Percentiles rank a stretch among this genome's conserved stretches.
Evolutionary conservation across 2,888 invertebrate species (phyloP).

Genomic region (Thelaira solivaga): DNA sequence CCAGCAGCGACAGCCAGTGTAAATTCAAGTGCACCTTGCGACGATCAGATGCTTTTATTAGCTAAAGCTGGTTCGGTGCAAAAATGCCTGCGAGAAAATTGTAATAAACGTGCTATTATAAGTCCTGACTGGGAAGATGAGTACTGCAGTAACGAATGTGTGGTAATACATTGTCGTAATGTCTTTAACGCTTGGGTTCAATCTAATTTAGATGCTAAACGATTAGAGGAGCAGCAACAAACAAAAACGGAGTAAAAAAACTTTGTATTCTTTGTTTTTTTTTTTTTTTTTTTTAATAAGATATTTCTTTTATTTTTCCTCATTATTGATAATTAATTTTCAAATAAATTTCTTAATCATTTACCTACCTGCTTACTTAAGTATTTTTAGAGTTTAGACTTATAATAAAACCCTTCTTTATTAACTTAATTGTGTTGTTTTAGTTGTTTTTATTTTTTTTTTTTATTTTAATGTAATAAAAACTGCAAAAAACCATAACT

Average conservation of each 20-base stretch:
- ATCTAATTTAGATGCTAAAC: constrained; percentile 68
- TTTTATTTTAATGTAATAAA: not conserved
- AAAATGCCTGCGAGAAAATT: constrained; percentile 92
- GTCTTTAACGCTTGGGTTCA: constrained; percentile 79
- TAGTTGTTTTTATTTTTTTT: not conserved
- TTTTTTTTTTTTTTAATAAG: constrained; percentile 11
- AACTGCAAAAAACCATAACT: no score
- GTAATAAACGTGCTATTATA: constrained; percentile 92
- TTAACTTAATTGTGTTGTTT: not conserved
- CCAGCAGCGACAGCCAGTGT: not conserved
- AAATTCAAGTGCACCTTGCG: constrained; percentile 25
- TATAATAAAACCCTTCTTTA: not conserved
- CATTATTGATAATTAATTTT: not conserved
- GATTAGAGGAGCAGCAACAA: constrained; percentile 53
- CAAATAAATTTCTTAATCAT: not conserved
- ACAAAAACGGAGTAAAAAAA: not conserved
- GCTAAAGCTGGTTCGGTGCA: constrained; percentile 71
- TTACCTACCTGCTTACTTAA: no score
- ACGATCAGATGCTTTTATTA: constrained; percentile 63
- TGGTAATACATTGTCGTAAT: constrained; percentile 97
- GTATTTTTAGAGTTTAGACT: no score
- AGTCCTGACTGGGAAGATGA: constrained; percentile 98
- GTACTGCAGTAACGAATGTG: constrained; percentile 98
- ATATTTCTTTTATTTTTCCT: no score
- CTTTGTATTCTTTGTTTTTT: not conserved